These are phyloP conservation scores for Himalopsyche anomala DNA, from an alignment of 2,888 invertebrate species.

Conservation along the genomic window DNA sequence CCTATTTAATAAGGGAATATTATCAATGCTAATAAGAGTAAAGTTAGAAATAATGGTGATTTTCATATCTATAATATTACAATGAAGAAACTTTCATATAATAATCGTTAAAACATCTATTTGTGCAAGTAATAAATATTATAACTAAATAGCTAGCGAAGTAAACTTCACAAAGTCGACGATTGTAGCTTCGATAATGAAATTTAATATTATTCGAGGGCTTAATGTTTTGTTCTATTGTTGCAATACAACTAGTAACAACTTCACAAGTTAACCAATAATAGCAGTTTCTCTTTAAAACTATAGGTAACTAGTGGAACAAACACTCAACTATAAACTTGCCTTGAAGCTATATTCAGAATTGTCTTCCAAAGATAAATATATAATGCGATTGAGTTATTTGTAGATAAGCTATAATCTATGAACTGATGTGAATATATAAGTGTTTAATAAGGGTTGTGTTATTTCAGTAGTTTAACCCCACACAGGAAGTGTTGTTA, in stretches of 20 bases:
- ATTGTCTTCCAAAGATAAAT: not conserved
- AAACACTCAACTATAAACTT: not conserved
- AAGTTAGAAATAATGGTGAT: too few relatives aligned
- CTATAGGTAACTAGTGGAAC: not conserved
- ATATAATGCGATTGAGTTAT: not conserved
- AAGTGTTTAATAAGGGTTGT: too few relatives aligned
- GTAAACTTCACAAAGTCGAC: constrained; percentile 15
- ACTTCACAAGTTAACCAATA: constrained; percentile 6
- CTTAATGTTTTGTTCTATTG: not conserved
- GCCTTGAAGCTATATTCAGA: not conserved
- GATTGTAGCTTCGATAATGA: constrained; percentile 1
- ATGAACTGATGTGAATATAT: not conserved
- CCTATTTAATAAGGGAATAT: too few relatives aligned
- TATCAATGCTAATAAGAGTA: too few relatives aligned
- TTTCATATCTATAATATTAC: too few relatives aligned
- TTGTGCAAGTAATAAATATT: not conserved
- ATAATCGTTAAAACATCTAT: too few relatives aligned
- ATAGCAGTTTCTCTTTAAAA: not conserved
- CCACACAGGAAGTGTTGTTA: too few relatives aligned
- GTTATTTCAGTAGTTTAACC: too few relatives aligned
- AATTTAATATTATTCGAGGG: not conserved
- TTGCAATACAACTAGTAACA: not conserved
- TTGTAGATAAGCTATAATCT: not conserved
- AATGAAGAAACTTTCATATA: too few relatives aligned
- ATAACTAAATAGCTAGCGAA: not conserved